Evolutionary conservation across 2,113 vertebrate genomes (phyloP).

Genomic region (Jacana jacana): DNA sequence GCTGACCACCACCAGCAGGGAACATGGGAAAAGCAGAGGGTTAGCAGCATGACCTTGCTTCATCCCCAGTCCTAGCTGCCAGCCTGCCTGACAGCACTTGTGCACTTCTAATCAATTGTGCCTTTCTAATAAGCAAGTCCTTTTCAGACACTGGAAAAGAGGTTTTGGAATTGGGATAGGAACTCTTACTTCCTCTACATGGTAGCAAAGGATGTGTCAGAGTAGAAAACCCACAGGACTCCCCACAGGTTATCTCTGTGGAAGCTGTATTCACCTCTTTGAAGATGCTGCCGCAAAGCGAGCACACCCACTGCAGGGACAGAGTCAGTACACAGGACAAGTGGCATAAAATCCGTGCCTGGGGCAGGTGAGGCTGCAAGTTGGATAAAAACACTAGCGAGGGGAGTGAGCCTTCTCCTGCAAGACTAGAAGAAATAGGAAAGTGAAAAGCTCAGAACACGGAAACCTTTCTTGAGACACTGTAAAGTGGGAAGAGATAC

Average conservation of each 20-base stretch:
- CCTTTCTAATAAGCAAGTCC: neutral
- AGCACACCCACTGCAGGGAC: slow-evolving; percentile 72
- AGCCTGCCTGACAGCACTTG: neutral
- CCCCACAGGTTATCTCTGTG: neutral
- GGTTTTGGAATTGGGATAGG: neutral
- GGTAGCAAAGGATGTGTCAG: neutral
- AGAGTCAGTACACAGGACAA: slow-evolving; percentile 71
- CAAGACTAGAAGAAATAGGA: slow-evolving; percentile 21
- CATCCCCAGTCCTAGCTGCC: neutral
- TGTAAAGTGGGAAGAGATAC: neutral
- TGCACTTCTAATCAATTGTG: too few relatives aligned
- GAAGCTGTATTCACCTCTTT: slow-evolving; percentile 69
- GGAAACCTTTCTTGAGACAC: neutral
- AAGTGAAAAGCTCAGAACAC: neutral
- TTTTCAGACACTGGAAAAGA: neutral
- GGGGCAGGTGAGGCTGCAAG: slow-evolving; percentile 10
- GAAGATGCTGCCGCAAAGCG: slow-evolving; percentile 71
- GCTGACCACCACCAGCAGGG: neutral
- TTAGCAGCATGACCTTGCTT: neutral
- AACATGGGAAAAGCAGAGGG: neutral
- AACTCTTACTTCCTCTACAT: neutral
- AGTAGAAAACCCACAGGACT: neutral
- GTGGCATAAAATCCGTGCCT: slow-evolving; percentile 64
- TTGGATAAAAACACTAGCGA: slow-evolving; percentile 58
- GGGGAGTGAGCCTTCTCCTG: neutral